Conservation (phyloP, 1,140 invertebrate species). For the Archivesica marissinica region DNA sequence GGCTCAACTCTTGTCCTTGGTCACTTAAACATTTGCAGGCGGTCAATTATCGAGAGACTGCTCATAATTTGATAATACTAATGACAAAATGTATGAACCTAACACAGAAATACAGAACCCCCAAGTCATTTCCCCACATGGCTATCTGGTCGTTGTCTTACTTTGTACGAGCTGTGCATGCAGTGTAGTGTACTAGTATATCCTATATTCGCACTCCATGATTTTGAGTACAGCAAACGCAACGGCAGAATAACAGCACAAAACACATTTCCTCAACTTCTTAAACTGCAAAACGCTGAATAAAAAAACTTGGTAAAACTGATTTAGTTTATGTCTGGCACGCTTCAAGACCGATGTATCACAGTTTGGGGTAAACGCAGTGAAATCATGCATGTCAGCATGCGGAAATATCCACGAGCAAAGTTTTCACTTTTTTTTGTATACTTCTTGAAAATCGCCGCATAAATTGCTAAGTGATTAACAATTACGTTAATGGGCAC, state of each 20-base stretch:
- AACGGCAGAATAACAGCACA: background rate
- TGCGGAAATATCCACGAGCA: background rate
- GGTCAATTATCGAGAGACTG: too few relatives aligned
- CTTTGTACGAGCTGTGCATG: too few relatives aligned
- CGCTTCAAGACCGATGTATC: slow-evolving; percentile 7
- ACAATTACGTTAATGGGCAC: slow-evolving; percentile 63
- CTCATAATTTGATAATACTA: too few relatives aligned
- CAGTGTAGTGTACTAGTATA: too few relatives aligned
- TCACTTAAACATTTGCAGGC: too few relatives aligned
- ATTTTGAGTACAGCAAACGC: background rate
- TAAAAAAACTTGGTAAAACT: background rate
- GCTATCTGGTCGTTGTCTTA: too few relatives aligned
- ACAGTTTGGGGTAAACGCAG: background rate
- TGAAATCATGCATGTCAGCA: slow-evolving; percentile 10
- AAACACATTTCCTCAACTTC: background rate
- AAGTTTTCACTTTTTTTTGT: slow-evolving; percentile 36
- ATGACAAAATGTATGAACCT: too few relatives aligned
- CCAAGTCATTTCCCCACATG: too few relatives aligned
- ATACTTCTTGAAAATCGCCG: slow-evolving; percentile 46
- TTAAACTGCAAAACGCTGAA: background rate
- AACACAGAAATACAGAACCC: too few relatives aligned
- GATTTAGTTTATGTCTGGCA: slow-evolving; percentile 5
- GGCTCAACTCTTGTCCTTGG: too few relatives aligned
- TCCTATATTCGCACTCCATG: background rate
- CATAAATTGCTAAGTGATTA: slow-evolving; percentile 65